Evolutionary conservation across 53 echinoderm and acorn worm species (phyloP), one percentile per base, ranked within the genome.

Genomic region (Paelopatides confundens): DNA sequence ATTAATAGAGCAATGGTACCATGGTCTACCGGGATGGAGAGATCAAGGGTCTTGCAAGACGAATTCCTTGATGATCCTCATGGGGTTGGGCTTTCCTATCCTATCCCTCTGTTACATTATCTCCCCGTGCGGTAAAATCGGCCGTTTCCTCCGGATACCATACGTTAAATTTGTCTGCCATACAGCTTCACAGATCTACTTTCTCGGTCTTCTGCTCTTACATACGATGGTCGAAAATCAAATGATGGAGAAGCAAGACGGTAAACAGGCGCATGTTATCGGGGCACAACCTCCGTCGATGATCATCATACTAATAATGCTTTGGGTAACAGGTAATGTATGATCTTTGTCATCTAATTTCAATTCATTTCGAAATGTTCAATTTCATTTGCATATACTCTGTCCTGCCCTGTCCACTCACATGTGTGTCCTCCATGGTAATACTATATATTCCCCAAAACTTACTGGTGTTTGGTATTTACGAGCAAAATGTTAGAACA

Each of bases 111-210:
- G 91, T 74, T 98, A 98, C 86, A 93, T 98, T 66, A 54, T 92
- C 39, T 91, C 90, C 29, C 98, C 98, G 10, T 92, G 93, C 29
- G 98, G 98, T 5, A 87, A 90, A 34, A 86, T 92, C 7, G 94
- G 93, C 7, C 88, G 85, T 48, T 93, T 98, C 52, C 91, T 98
- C n/a, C 88, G 91, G 58, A 90, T 98, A 17, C 98, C 98, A 29
- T 98, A 95, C 85, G 98, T 98, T 88, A 98, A 98, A 66, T 98
- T 98, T 71, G 89, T 95, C 68, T 95, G 95, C 77, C 98, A 98
- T 84, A 98, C 98, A 4, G 89, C 98, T 2, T 98, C 98, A 18
- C 92, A 93, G 89, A 79, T 98, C 33, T 86, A 62, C 81, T 98
- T 98, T 66, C 92, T 98, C 5, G 85, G 95, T 34, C 85, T 98